phyloP scores from a whole-genome alignment of 1,140 invertebrate species.

The Diorhabda carinulata region DNA sequence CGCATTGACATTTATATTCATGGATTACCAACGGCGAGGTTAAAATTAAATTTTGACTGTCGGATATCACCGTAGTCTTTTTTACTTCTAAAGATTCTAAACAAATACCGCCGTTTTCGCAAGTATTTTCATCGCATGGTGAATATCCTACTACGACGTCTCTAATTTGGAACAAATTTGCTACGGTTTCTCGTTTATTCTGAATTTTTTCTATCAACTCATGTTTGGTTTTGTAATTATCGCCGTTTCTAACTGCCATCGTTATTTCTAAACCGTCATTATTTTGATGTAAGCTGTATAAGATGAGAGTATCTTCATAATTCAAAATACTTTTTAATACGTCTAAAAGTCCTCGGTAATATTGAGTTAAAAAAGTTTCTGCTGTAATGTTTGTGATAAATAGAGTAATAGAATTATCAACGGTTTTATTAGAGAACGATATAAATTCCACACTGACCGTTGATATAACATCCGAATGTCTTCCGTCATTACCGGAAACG shows the following conservation, averaged over 20 bases:
- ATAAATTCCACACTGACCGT: slow-evolving; percentile 78
- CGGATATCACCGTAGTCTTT: slow-evolving; percentile 65
- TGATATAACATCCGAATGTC: slow-evolving; percentile 77
- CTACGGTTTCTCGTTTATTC: slow-evolving; percentile 61
- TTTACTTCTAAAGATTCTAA: slow-evolving; percentile 67
- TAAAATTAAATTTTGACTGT: slow-evolving; percentile 74
- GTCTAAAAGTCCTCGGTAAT: slow-evolving; percentile 71
- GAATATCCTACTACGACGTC: slow-evolving; percentile 65
- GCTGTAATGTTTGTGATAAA: slow-evolving; percentile 69
- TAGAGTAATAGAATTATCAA: slow-evolving; percentile 78
- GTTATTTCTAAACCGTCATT: slow-evolving; percentile 62
- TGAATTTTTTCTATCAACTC: slow-evolving; percentile 61
- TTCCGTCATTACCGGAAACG: slow-evolving; percentile 84
- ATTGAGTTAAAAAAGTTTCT: slow-evolving; percentile 66
- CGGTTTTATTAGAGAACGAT: slow-evolving; percentile 72
- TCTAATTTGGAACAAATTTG: slow-evolving; percentile 57
- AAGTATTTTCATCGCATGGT: slow-evolving; percentile 64
- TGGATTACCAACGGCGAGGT: slow-evolving; percentile 74
- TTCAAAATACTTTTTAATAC: slow-evolving; percentile 62
- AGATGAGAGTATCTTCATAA: slow-evolving; percentile 59
- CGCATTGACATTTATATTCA: slow-evolving; percentile 75
- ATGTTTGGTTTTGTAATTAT: slow-evolving; percentile 58
- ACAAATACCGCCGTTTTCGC: slow-evolving; percentile 74
- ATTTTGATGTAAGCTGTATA: slow-evolving; percentile 72
- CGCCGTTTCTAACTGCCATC: slow-evolving; percentile 56